Evolutionary conservation across 1,140 invertebrate species (phyloP).

Genomic region (Drosophila gunungcola): DNA sequence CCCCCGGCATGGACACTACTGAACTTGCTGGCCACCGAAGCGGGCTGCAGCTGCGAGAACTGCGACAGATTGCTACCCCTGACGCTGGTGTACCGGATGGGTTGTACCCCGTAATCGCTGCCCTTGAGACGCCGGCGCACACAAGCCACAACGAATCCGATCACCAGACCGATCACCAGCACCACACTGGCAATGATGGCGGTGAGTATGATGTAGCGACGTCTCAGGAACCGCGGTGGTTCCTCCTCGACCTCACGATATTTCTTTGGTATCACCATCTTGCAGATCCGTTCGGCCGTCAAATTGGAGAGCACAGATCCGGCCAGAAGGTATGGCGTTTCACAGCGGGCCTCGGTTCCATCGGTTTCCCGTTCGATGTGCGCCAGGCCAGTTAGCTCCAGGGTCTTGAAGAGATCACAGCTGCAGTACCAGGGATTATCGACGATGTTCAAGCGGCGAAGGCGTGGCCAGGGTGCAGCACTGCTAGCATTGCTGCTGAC

Average conservation of each 20-base stretch:
- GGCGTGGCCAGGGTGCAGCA: constrained; percentile 52
- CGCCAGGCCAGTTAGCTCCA: constrained; percentile 51
- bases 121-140: constrained; percentile 75
- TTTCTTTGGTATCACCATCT: constrained; percentile 72
- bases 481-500: constrained; percentile 3
- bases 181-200: constrained; percentile 76
- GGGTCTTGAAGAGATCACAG: constrained; percentile 83
- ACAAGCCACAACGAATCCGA: constrained; percentile 76
- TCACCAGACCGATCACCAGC: constrained; percentile 71
- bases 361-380: constrained; percentile 29
- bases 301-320: constrained; percentile 65
- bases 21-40: constrained; percentile 66
- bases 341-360: constrained; percentile 57
- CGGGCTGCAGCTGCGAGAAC: constrained; percentile 66
- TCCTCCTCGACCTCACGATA: constrained; percentile 71
- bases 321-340: constrained; percentile 71
- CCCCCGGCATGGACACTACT: constrained; percentile 40
- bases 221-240: constrained; percentile 76
- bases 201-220: constrained; percentile 75
- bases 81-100: constrained; percentile 82
- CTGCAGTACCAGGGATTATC: constrained; percentile 87
- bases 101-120: constrained; percentile 76
- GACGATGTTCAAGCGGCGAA: constrained; percentile 85
- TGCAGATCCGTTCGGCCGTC: constrained; percentile 66
- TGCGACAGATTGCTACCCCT: constrained; percentile 79